Evolutionary conservation across 2,797 vertebrate genomes (phyloP).

Genomic region (Brachyrhaphis roseni): DNA sequence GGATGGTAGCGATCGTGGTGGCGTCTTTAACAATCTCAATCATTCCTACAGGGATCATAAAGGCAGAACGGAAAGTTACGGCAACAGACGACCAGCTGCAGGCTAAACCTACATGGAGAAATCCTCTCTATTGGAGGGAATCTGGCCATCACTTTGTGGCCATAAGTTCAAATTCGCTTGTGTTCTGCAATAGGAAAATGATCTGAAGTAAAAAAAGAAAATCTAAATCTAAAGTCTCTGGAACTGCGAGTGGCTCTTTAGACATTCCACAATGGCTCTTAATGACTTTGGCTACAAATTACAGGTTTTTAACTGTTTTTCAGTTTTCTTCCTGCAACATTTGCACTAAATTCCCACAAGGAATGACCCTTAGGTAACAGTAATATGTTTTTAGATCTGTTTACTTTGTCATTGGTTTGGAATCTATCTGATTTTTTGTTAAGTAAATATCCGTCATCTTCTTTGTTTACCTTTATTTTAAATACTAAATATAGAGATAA

Average conservation of each 20-base stretch:
- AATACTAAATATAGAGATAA: not conserved
- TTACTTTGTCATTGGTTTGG: not conserved
- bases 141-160: not conserved
- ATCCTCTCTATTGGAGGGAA: not conserved
- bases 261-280: no score
- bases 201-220: not conserved
- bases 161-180: not conserved
- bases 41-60: conserved; percentile 83
- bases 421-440: not conserved
- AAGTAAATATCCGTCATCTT: not conserved
- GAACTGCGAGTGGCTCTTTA: no score
- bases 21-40: conserved; percentile 98
- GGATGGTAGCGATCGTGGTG: conserved; percentile 97
- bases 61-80: not conserved
- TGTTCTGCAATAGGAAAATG: not conserved
- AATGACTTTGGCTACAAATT: no score
- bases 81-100: not conserved
- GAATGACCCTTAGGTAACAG: no score
- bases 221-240: not conserved
- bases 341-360: no score
- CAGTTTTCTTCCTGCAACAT: no score
- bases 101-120: no score
- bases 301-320: no score
- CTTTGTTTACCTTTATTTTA: not conserved
- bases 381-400: no score